phyloP scores from a whole-genome alignment of 2,113 vertebrate species.

The Osmerus mordax region DNA sequence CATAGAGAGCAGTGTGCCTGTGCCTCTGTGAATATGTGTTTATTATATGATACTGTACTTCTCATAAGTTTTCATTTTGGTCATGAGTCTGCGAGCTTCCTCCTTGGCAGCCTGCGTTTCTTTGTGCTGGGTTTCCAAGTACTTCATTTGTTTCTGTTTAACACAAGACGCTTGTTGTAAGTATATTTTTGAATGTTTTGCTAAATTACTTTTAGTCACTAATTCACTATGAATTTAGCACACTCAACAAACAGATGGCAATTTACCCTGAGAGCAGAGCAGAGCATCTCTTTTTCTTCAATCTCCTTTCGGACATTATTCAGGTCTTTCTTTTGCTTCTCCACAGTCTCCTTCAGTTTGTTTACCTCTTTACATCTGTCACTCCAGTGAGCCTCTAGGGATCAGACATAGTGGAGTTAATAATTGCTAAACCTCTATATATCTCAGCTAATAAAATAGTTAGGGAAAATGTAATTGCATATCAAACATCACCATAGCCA shows the following conservation, averaged over 20 bases:
- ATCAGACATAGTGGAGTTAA: neutral
- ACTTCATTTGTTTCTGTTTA: slow-evolving; percentile 90
- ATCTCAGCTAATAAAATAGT: neutral
- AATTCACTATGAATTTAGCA: neutral
- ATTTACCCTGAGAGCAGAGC: slow-evolving; percentile 83
- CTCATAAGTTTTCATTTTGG: slow-evolving; percentile 85
- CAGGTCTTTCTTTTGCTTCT: slow-evolving; percentile 81
- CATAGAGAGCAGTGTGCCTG: neutral
- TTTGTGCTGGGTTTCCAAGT: slow-evolving; percentile 84
- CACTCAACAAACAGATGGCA: neutral
- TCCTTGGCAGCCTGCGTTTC: slow-evolving; percentile 82
- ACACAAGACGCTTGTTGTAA: neutral
- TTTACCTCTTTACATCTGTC: slow-evolving; percentile 80
- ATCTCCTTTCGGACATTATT: slow-evolving; percentile 76
- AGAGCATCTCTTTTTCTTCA: slow-evolving; percentile 83
- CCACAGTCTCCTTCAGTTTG: slow-evolving; percentile 77
- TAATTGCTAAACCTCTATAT: neutral
- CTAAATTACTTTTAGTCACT: neutral
- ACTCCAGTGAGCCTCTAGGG: slow-evolving; percentile 82
- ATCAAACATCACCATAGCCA: neutral
- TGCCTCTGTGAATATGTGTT: neutral
- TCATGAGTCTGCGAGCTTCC: slow-evolving; percentile 77
- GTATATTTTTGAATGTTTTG: neutral
- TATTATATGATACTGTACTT: slow-evolving; percentile 62
- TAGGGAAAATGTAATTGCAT: neutral